Base-by-base conservation (phyloP, 2,113 vertebrate species). In the Meriones unguiculatus region DNA sequence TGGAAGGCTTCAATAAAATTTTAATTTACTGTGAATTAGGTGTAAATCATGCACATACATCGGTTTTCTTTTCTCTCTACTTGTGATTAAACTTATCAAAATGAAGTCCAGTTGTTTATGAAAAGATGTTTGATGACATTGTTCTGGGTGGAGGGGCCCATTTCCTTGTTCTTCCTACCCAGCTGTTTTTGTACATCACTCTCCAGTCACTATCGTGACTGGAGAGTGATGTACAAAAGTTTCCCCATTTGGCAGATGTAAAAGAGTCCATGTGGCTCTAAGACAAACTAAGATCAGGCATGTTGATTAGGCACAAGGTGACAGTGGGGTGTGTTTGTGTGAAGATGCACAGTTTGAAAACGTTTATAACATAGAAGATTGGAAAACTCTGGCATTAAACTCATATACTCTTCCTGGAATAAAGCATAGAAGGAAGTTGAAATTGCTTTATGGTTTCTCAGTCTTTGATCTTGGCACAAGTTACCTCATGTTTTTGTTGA, bases 271-370 rank as follows among this genome's bases (percentile, higher is more conserved):
- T 57, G 69, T 76, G 92, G 86, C 46, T 93, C 12, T 89, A 88
- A 90, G 87, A 96, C 38, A 95, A 52, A 57, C 62, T 92, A 89
- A 95, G 78, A 93, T 95, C 81, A 94, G 95, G 86, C 57, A 65
- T 89, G 50, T 94, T 96, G 91, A 96, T 86, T 73, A 92, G 73
- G 59, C 89, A 97, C 94, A 70, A 17, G 46, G 67, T 94, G 24
- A 52, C 91, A 95, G 14, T 94, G 84, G 11, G 54, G 54, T 57
- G 54, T 46, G 77, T 38, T 18, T 88, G 94, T 95, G 77, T 75
- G 87, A 95, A 96, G 91, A 91, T 77, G 89, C 67, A 80, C 94
- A 92, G 93, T 92, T 82, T 82, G 57, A 92, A 97, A 94, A n/a
- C 86, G 87, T 65, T 94, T 93, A 77, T 10, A 90, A 14, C 38